Evolutionary conservation across 1,140 invertebrate species (phyloP).

Genomic region (Philaenus spumarius): DNA sequence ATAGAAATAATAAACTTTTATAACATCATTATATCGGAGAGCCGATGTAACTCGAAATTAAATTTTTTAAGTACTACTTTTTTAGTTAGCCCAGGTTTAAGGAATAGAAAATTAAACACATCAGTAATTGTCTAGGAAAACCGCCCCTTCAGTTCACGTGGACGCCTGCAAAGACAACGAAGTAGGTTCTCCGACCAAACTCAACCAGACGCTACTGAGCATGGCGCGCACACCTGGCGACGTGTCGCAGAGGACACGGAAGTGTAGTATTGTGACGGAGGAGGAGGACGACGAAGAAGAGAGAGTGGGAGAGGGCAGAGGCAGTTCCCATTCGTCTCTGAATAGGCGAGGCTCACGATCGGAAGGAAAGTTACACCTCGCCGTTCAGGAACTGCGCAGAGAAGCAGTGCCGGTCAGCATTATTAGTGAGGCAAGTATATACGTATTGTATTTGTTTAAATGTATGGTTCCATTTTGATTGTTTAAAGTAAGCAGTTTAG

Average conservation of each 20-base stretch:
- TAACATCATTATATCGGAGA: too few species aligned
- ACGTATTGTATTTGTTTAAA: too few species aligned
- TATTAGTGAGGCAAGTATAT: slow-evolving; percentile 34
- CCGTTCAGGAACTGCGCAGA: slow-evolving; percentile 28
- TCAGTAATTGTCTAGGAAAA: background rate
- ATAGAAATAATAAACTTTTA: too few species aligned
- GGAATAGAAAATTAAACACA: background rate
- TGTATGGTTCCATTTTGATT: too few species aligned
- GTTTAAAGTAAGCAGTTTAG: too few species aligned
- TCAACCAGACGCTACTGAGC: slow-evolving; percentile 4
- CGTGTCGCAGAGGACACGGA: slow-evolving; percentile 50
- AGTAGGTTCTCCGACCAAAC: background rate
- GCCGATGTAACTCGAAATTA: too few species aligned
- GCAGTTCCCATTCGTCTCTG: slow-evolving; percentile 22
- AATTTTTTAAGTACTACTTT: too few species aligned
- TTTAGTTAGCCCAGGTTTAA: too few species aligned
- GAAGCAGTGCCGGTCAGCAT: slow-evolving; percentile 40
- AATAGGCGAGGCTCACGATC: slow-evolving; percentile 34
- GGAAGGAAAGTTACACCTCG: slow-evolving; percentile 33
- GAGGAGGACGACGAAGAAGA: slow-evolving; percentile 78
- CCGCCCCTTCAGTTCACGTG: background rate
- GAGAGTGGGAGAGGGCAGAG: slow-evolving; percentile 34
- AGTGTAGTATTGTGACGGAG: slow-evolving; percentile 83
- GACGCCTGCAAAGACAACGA: slow-evolving; percentile 15
- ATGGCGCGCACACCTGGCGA: slow-evolving; percentile 16